Conservation (phyloP, 2,113 vertebrate species). For the Tenebrosternarchus preto region DNA sequence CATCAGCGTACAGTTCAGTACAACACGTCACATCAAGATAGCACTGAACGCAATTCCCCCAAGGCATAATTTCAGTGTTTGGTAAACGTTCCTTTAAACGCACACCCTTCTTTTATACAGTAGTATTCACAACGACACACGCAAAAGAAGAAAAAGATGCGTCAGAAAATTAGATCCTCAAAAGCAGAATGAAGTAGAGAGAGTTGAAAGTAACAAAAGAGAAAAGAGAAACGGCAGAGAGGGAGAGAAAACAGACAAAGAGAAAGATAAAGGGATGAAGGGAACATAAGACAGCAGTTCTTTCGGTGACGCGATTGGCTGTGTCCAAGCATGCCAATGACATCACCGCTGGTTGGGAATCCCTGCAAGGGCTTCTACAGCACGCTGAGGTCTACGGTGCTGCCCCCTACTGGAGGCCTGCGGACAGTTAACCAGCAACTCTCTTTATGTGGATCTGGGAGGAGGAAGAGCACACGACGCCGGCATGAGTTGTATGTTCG, state of each 20-base stretch:
- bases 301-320: conserved; percentile 54
- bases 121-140: conserved; percentile 88
- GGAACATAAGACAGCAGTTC: conserved; percentile 53
- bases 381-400: not conserved
- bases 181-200: not conserved
- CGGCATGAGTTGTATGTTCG: not conserved
- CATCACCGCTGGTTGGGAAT: conserved; percentile 64
- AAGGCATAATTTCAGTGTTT: conserved; percentile 36
- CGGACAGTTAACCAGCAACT: conserved; percentile 77
- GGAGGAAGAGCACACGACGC: conserved; percentile 56
- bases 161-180: not conserved
- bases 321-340: conserved; percentile 60
- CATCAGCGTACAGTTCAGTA: conserved; percentile 46
- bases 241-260: not conserved
- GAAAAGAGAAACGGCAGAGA: conserved; percentile 7
- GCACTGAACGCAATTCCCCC: conserved; percentile 30
- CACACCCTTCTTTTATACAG: conserved; percentile 75
- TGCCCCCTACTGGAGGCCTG: conserved; percentile 18
- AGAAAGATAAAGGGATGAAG: conserved; percentile 7
- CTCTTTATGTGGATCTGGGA: conserved; percentile 97
- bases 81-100: conserved; percentile 26
- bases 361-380: conserved; percentile 61
- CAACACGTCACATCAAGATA: not conserved
- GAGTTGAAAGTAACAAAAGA: not conserved
- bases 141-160: conserved; percentile 33